Base-by-base conservation (phyloP, 64 coral and sea anemone genomes). In the Acropora tenuis region DNA sequence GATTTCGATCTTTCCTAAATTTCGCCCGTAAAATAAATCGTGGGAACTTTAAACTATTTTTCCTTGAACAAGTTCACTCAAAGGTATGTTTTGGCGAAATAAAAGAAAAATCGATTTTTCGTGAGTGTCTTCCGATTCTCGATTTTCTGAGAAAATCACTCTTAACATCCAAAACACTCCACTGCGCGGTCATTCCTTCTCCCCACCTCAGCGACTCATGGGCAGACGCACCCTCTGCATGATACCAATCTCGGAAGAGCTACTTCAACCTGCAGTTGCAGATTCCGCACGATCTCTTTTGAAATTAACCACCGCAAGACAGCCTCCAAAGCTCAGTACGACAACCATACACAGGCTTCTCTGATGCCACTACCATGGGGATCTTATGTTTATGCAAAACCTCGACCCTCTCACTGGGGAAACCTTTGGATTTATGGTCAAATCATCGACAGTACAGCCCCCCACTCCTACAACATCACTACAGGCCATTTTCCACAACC, bases 101-200 rank as follows among this genome's bases (percentile, higher is more conserved):
- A 30, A 30, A 30, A 30, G 30, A 30, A 30, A 30, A 30, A 30
- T 30, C 30, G 30, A 30, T 30, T 30, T 30, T 30, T 30, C 30
- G 30, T 30, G 30, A 30, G 30, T 30, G 30, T 30, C 30, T 30
- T 30, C 30, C 30, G 30, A 30, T 30, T 30, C 30, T 30, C 30
- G 30, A 30, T 30, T 30, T 30, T 30, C 30, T 30, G 30, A 30
- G 30, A 30, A 30, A 30, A 30, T 30, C 30, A 30, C 30, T 30
- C 88, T 94, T 18, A 86, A 86, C 43, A 87, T 80, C 46, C 41
- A 61, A 90, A 95, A 81, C 30, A 95, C 83, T 8, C 82, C 89
- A 3, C 83, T 61, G 8, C 17, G 73, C 75, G 60, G 74, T 10
- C 47, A 75, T 47, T 74, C 65, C 43, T 95, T 82, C 55, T 91